Conservation (phyloP, 2,113 vertebrate species). For the Dolichallabes microphthalmus region DNA sequence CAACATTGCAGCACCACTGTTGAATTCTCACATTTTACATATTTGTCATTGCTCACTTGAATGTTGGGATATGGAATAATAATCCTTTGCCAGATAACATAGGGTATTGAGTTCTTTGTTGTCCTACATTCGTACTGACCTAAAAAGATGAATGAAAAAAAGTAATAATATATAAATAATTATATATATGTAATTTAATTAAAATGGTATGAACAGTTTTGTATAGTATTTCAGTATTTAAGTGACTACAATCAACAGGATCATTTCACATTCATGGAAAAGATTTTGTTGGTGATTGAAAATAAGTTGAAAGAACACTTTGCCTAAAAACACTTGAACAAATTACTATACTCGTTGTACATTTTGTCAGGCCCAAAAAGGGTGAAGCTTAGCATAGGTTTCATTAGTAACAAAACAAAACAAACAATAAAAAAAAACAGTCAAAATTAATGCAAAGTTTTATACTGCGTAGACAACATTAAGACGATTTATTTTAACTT, state of each 20-base stretch:
- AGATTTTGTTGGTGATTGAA: neutral
- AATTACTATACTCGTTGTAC: neutral
- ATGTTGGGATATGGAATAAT: constrained; percentile 19
- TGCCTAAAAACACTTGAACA: neutral
- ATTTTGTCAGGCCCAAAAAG: neutral
- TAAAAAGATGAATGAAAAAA: neutral
- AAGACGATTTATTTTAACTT: neutral
- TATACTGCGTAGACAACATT: neutral
- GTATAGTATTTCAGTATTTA: neutral
- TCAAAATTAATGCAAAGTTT: neutral
- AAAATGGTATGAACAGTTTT: neutral
- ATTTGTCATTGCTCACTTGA: neutral
- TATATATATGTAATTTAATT: neutral
- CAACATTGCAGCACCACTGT: neutral
- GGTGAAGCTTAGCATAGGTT: neutral
- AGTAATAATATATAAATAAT: neutral
- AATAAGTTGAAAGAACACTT: neutral
- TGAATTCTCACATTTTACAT: neutral
- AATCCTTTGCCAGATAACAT: constrained; percentile 13
- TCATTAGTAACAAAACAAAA: neutral
- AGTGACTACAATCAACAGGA: neutral
- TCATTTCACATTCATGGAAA: neutral
- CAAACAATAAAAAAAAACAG: too few relatives aligned
- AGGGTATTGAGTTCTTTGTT: constrained; percentile 1
- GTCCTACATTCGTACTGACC: constrained; percentile 13